A percentile compares a stretch with the other conserved stretches of the same genome.
phyloP scores from a whole-genome alignment of 2,113 vertebrate species.

The Fulmarus glacialis region DNA sequence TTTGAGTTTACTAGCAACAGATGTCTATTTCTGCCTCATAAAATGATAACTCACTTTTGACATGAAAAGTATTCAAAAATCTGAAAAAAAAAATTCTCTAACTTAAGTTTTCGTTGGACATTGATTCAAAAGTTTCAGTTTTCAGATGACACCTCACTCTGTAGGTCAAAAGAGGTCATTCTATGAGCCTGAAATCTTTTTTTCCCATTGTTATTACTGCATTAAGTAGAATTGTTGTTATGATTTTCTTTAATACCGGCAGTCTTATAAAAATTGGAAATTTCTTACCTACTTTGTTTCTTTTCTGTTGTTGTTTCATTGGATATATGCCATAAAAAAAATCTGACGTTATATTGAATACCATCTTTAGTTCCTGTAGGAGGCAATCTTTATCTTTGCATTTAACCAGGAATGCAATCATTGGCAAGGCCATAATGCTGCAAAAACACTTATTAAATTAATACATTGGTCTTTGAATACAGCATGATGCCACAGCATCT shows the following conservation, averaged over 20 bases:
- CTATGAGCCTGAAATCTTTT: background rate
- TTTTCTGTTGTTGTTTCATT: background rate
- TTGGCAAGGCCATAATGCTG: background rate
- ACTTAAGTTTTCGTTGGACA: background rate
- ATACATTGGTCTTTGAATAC: slow-evolving; percentile 19
- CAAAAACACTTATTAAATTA: slow-evolving; percentile 19
- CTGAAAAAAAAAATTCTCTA: background rate
- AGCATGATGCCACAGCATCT: background rate
- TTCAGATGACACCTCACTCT: background rate
- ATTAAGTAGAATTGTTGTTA: background rate
- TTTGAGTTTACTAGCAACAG: background rate
- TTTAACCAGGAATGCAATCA: background rate
- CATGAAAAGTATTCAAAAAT: background rate
- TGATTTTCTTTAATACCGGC: fast-evolving
- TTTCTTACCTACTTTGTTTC: background rate
- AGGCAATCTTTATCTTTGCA: background rate
- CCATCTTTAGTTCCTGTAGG: background rate
- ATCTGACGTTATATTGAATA: background rate
- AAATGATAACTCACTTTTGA: background rate
- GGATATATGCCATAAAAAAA: background rate
- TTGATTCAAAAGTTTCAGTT: background rate
- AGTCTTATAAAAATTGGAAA: background rate
- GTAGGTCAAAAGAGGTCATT: background rate
- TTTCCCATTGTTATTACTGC: fast-evolving
- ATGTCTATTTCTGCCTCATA: background rate